These are phyloP conservation scores for Ctenosaura bakeri DNA, from an alignment of 2,797 vertebrate genomes.

Conservation along the genomic window DNA sequence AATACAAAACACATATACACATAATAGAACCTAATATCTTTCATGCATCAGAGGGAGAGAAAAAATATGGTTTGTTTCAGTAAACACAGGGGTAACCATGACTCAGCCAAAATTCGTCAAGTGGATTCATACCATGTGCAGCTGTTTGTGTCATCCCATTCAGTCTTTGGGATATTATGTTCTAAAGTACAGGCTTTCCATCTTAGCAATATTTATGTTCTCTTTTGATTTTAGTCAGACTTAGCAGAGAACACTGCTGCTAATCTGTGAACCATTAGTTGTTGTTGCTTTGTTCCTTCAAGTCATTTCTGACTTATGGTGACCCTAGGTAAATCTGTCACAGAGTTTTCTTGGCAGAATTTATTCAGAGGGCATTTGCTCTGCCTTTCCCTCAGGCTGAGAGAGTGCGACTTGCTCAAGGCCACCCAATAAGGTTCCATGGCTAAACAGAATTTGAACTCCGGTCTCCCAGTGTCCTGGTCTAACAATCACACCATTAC, in stretches of 20 bases:
- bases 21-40: accelerated
- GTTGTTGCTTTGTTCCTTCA: no score
- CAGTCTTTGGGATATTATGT: background rate
- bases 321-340: no score
- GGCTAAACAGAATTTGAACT: no score
- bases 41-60: background rate
- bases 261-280: background rate
- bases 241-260: background rate
- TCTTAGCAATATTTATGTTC: background rate
- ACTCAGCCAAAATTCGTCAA: background rate
- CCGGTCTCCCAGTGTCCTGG: no score
- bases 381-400: no score
- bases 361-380: no score
- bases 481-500: no score
- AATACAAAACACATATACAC: background rate
- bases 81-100: accelerated
- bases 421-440: no score
- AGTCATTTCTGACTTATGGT: no score
- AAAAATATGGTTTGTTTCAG: background rate
- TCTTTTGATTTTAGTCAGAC: background rate
- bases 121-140: background rate
- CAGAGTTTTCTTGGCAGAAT: no score
- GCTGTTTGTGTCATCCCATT: constrained; percentile 8
- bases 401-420: no score
- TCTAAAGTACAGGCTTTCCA: background rate